These are phyloP conservation scores for Acromyrmex charruanus DNA, from an alignment of 1,140 invertebrate genomes.

Conservation along the genomic window DNA sequence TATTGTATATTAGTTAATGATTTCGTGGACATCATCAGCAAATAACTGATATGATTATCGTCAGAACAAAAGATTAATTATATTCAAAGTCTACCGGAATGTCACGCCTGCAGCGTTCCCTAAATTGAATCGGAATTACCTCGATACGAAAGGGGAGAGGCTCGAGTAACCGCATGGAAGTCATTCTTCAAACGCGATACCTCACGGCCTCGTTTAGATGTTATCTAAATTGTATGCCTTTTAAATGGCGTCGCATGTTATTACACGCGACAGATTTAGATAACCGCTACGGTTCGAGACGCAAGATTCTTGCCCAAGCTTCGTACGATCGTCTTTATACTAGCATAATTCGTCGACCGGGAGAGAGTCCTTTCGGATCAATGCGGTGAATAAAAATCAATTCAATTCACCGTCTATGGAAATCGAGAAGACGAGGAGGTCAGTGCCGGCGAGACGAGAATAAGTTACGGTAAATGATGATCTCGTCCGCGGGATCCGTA, in stretches of 20 bases:
- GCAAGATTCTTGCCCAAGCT: not conserved
- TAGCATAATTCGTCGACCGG: slow-evolving; percentile 32
- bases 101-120: not conserved
- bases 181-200: slow-evolving; percentile 52
- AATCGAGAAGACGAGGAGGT: slow-evolving; percentile 4
- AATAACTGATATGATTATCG: not conserved
- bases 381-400: slow-evolving; percentile 51
- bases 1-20: not conserved
- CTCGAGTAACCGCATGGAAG: slow-evolving; percentile 20
- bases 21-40: not conserved
- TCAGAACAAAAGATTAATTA: slow-evolving; percentile 42
- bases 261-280: slow-evolving; percentile 62
- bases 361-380: slow-evolving; percentile 22
- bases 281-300: slow-evolving; percentile 1
- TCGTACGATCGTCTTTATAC: slow-evolving; percentile 49
- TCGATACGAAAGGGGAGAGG: slow-evolving; percentile 17
- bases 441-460: not conserved
- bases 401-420: slow-evolving; percentile 13
- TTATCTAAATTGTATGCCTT: slow-evolving; percentile 52
- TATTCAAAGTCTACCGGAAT: slow-evolving; percentile 39
- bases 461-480: slow-evolving; percentile 10
- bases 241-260: slow-evolving; percentile 56
- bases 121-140: slow-evolving; percentile 49
- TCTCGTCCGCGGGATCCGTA: not conserved
- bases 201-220: slow-evolving; percentile 45